A percentile compares a stretch with the other conserved stretches of the same genome.
phyloP scores from a whole-genome alignment of 2,113 vertebrate species.

The Takifugu bimaculatus region DNA sequence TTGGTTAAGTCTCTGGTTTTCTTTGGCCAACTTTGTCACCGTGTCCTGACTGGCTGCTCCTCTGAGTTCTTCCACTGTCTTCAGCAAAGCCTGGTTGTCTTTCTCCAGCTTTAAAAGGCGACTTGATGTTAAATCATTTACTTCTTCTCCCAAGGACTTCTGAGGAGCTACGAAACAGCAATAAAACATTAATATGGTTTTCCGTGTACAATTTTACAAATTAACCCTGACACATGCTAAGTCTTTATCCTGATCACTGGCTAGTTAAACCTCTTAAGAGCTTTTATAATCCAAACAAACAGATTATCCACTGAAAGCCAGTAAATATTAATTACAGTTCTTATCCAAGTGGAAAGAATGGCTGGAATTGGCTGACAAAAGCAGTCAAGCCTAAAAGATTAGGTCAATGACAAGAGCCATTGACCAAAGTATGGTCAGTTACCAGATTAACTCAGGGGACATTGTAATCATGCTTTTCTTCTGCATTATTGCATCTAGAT shows the following conservation, averaged over 20 bases:
- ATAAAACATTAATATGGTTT: background rate
- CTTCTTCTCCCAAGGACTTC: conserved; percentile 93
- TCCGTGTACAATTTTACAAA: conserved; percentile 25
- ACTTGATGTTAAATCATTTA: conserved; percentile 93
- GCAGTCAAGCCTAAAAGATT: background rate
- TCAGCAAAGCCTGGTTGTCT: conserved; percentile 94
- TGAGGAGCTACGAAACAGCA: conserved; percentile 77
- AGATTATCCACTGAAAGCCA: conserved; percentile 57
- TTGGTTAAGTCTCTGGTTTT: conserved; percentile 88
- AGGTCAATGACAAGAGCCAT: conserved; percentile 18
- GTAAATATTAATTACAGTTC: conserved; percentile 66
- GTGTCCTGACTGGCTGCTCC: conserved; percentile 73
- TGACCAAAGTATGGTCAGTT: conserved; percentile 4
- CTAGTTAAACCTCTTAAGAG: conserved; percentile 63
- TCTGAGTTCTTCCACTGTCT: conserved; percentile 88
- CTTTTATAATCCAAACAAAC: conserved; percentile 47
- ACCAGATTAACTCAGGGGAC: conserved; percentile 3
- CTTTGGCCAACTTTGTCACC: conserved; percentile 80
- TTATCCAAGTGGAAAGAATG: conserved; percentile 60
- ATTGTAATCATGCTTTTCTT: background rate
- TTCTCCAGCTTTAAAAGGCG: conserved; percentile 92
- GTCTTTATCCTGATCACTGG: conserved; percentile 57
- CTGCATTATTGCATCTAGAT: background rate
- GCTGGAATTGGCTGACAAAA: conserved; percentile 31
- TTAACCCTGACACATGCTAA: conserved; percentile 21